Base-by-base conservation (phyloP, 2,888 invertebrate species). In the Clunio marinus region DNA sequence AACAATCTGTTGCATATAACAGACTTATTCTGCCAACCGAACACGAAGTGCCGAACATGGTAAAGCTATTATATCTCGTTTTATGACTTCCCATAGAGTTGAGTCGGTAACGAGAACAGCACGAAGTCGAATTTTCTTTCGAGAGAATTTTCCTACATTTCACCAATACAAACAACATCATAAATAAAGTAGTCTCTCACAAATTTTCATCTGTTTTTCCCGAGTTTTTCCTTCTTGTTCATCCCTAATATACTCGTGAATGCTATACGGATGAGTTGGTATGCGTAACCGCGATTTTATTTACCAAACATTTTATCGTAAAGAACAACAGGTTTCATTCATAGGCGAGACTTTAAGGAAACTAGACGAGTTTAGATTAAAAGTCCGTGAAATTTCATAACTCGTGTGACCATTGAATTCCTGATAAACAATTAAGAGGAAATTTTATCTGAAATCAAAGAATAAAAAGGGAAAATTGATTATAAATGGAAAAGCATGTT, bases 291-390 rank as follows among this genome's bases (percentile, higher is more conserved):
- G 25, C 58, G 25, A 28, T 27, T 58, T 5, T 28, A 28, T 58
- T 58, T 25, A 58, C 58, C 28, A 58, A 58, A 51, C 51, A 51
- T 51, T 65, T 65, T 65, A 65, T 65, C 63, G 37, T 22, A 41
- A 62, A 65, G 45, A 22, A 58, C 63, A 65, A 65, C 63, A 65
- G 63, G 63, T 65, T 63, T 65, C 63, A 65, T 65, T 65, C 63
- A 65, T 45, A 45, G 27, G 25, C 63, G 63, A 65, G 63, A 45
- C 41, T 65, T 46, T 45, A 45, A 22, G 45, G 63, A 45, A 65
- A 46, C 15, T 25, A 41, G 63, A 41, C 63, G 37, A 20, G 15
- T 65, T 35, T 65, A 8, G 17, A 22, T 15, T 41, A 17, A 13
- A 51, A 51, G 22, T 22, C 22, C 51, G 17, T 3, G n/a, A n/a